phyloP scores from a whole-genome alignment of 2,888 invertebrate species.

The Slavum lentiscoides region DNA sequence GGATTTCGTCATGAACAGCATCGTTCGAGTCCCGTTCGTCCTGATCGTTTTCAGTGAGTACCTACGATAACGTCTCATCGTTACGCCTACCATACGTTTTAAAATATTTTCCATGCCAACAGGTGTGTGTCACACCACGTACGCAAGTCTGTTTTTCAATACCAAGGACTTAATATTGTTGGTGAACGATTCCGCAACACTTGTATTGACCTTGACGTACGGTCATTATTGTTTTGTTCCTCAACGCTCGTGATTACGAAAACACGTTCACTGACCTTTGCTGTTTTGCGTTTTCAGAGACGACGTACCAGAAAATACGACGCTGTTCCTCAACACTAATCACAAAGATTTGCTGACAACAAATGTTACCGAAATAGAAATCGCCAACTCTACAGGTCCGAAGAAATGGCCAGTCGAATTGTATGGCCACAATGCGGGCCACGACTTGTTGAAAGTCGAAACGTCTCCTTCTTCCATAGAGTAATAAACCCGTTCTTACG shows the following conservation, averaged over 20 bases:
- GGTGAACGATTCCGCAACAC: conserved; percentile 18
- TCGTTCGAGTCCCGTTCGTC: not conserved
- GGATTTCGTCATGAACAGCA: conserved; percentile 10
- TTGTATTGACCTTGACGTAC: conserved; percentile 36
- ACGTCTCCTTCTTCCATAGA: not conserved
- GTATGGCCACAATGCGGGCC: conserved; percentile 29
- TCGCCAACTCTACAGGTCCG: not conserved
- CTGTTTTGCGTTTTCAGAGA: conserved; percentile 8
- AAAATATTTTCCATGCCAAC: not conserved
- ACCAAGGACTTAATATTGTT: conserved; percentile 25
- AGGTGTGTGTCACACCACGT: not conserved
- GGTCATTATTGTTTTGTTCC: not conserved
- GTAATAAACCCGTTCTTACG: conserved; percentile 1
- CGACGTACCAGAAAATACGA: not conserved
- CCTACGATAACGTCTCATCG: too few relatives aligned
- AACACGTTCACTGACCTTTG: not conserved
- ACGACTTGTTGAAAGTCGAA: conserved; percentile 14
- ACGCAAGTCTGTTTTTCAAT: conserved; percentile 31
- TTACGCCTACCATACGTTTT: not conserved
- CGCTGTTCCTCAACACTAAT: not conserved
- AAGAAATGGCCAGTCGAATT: conserved; percentile 34
- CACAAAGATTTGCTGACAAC: conserved; percentile 38
- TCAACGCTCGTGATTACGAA: not conserved
- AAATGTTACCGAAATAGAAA: conserved; percentile 4
- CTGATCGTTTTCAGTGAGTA: conserved; percentile 12